phyloP scores from a whole-genome alignment of 2,888 invertebrate species.

The Steinernema hermaphroditum region DNA sequence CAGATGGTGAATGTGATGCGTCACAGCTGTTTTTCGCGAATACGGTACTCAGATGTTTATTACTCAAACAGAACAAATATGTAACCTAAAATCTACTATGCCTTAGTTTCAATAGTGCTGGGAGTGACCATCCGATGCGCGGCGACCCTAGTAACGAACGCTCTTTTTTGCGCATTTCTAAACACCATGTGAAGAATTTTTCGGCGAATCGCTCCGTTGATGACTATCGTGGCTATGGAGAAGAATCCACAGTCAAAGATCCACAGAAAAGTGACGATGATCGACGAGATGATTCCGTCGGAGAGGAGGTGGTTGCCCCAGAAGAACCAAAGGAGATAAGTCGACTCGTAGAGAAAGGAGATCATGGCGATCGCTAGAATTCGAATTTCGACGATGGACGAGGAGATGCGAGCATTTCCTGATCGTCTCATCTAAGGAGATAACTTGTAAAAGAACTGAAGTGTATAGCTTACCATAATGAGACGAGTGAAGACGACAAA shows the following conservation, averaged over 20 bases:
- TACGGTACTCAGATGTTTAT: too few relatives aligned
- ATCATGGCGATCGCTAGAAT: slow-evolving; percentile 1
- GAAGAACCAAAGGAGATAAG: slow-evolving; percentile 18
- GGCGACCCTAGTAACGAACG: too few relatives aligned
- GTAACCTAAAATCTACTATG: too few relatives aligned
- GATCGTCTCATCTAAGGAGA: not conserved
- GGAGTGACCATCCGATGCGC: too few relatives aligned
- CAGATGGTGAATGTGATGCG: too few relatives aligned
- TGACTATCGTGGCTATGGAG: not conserved
- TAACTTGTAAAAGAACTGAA: not conserved
- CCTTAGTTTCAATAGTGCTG: too few relatives aligned
- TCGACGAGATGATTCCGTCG: not conserved
- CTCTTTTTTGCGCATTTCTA: too few relatives aligned
- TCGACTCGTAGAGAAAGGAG: slow-evolving; percentile 19
- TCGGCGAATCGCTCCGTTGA: not conserved
- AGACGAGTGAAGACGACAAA: not conserved
- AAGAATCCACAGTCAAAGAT: slow-evolving; percentile 22
- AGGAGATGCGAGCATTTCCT: not conserved
- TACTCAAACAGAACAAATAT: too few relatives aligned
- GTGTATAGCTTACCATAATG: not conserved
- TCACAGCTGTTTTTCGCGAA: too few relatives aligned
- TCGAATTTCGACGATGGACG: not conserved
- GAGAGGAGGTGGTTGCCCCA: not conserved
- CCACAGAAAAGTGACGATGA: not conserved
- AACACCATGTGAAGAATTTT: too few relatives aligned